Conservation (phyloP, 2,797 vertebrate genomes). For the Bovichtus diacanthus region DNA sequence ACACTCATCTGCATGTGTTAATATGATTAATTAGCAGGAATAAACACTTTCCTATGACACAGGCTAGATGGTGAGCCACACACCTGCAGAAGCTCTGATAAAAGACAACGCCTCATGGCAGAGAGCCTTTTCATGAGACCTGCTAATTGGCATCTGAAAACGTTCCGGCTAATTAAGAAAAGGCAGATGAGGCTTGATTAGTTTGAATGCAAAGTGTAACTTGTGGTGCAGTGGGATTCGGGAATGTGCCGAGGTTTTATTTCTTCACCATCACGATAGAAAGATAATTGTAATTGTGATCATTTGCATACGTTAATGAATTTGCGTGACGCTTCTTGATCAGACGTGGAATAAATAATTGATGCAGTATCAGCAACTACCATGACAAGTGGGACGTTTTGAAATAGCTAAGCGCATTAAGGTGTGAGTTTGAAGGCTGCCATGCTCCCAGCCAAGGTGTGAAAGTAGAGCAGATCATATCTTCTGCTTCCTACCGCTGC, state of each 20-base stretch:
- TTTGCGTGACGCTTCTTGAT: conserved; percentile 84
- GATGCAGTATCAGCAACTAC: conserved; percentile 83
- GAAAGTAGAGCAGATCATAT: conserved; percentile 81
- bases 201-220: conserved; percentile 87
- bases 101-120: conserved; percentile 85
- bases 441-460: conserved; percentile 72
- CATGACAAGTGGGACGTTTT: conserved; percentile 78
- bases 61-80: conserved; percentile 82
- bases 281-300: conserved; percentile 89
- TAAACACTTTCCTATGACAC: conserved; percentile 88
- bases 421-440: conserved; percentile 78
- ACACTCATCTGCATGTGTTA: conserved; percentile 90
- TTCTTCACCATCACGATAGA: conserved; percentile 82
- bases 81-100: conserved; percentile 86
- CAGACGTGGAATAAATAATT: conserved; percentile 87
- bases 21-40: conserved; percentile 90
- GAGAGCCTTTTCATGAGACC: conserved; percentile 84
- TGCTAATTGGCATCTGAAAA: conserved; percentile 90
- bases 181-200: conserved; percentile 89
- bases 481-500: conserved; percentile 41
- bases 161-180: conserved; percentile 85
- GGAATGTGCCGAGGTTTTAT: conserved; percentile 84
- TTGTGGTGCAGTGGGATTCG: conserved; percentile 79
- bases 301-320: conserved; percentile 90
- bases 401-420: conserved; percentile 80